A percentile compares a stretch with the other conserved stretches of the same genome.
Conservation (phyloP, 2,888 invertebrate genomes). For the Strigamia transsilvanica region DNA sequence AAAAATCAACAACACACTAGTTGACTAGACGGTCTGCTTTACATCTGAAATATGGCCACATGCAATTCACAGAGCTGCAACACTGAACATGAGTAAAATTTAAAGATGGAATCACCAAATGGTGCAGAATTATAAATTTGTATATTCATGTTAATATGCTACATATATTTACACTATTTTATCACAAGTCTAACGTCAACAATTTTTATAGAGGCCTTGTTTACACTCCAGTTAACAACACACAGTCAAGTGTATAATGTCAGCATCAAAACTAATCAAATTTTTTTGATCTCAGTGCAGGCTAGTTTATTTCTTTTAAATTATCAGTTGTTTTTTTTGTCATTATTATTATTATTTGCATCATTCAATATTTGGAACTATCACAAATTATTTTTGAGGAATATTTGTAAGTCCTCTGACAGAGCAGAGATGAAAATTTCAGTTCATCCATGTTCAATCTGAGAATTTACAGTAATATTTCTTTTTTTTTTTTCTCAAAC, state of each 20-base stretch:
- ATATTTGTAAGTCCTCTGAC: neutral
- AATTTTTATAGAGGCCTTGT: slow-evolving; percentile 44
- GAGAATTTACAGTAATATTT: neutral
- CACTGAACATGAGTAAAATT: slow-evolving; percentile 45
- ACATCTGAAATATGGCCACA: slow-evolving; percentile 32
- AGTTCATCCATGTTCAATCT: neutral
- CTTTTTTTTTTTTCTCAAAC: no score
- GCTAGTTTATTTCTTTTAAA: neutral
- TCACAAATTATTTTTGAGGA: slow-evolving; percentile 28
- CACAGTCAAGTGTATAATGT: slow-evolving; percentile 44
- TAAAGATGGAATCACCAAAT: slow-evolving; percentile 40
- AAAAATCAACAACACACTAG: slow-evolving; percentile 32
- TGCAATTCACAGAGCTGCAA: slow-evolving; percentile 33
- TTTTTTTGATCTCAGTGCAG: slow-evolving; percentile 35
- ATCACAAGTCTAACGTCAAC: slow-evolving; percentile 49
- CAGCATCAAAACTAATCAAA: slow-evolving; percentile 43
- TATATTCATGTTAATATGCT: slow-evolving; percentile 43
- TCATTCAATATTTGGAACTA: slow-evolving; percentile 9
- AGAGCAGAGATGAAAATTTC: neutral
- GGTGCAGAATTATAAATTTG: slow-evolving; percentile 45
- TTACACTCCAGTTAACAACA: slow-evolving; percentile 42
- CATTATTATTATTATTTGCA: neutral
- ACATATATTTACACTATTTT: slow-evolving; percentile 49
- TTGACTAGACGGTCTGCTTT: slow-evolving; percentile 4
- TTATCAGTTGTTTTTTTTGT: neutral